These are phyloP conservation scores for Falco novaeseelandiae DNA, from an alignment of 2,797 vertebrate genomes.

Conservation along the genomic window DNA sequence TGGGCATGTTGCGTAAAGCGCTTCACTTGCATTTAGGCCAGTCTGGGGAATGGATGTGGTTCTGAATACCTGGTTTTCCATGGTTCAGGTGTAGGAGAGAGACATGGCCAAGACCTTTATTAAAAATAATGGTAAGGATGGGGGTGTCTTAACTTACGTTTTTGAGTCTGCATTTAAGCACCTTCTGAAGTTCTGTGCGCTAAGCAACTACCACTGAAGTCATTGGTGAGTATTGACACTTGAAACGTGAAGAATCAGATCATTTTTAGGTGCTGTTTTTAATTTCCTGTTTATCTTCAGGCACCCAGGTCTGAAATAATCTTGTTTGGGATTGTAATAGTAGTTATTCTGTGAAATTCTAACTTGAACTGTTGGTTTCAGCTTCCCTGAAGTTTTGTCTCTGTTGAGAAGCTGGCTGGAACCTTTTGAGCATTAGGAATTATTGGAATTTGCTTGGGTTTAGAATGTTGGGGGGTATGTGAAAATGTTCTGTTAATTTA, in stretches of 20 bases:
- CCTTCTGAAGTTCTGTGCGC: background rate
- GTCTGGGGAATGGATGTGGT: background rate
- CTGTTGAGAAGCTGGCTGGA: conserved; percentile 50
- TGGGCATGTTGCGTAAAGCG: background rate
- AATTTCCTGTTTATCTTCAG: background rate
- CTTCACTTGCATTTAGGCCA: background rate
- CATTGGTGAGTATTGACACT: background rate
- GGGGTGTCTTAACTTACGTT: background rate
- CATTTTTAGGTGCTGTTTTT: background rate
- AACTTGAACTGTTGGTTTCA: conserved; percentile 66
- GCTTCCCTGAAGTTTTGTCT: conserved; percentile 45
- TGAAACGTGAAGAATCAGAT: background rate
- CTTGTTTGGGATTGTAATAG: background rate
- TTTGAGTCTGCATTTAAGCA: background rate
- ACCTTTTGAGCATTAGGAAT: conserved; percentile 50
- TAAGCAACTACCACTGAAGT: background rate
- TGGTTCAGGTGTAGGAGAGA: conserved; percentile 4
- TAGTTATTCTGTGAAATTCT: conserved; percentile 37
- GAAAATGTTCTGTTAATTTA: conserved; percentile 40
- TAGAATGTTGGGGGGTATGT: background rate
- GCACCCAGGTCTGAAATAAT: background rate
- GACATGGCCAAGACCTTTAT: background rate
- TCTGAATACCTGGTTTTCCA: conserved; percentile 25
- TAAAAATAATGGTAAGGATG: background rate
- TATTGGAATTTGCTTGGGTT: conserved; percentile 58